These are phyloP conservation scores for Laticauda laticaudata DNA, from an alignment of 2,113 vertebrate species.

Conservation along the genomic window DNA sequence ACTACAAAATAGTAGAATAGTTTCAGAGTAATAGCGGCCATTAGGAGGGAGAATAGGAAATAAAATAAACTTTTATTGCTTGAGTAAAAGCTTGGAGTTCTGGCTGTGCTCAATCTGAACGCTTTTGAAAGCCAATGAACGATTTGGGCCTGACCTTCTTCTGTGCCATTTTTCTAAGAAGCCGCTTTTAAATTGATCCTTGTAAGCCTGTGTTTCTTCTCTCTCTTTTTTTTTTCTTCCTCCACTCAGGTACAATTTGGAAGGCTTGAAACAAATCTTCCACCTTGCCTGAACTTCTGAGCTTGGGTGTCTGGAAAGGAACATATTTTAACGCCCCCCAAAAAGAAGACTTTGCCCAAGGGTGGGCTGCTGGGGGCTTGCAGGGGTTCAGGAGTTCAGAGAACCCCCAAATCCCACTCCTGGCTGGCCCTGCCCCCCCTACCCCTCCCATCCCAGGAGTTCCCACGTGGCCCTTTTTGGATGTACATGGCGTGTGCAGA, in stretches of 20 bases:
- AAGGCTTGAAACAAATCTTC: background rate
- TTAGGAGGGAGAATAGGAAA: conserved; percentile 39
- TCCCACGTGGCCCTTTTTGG: too few relatives aligned
- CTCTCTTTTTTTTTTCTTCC: background rate
- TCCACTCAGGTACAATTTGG: background rate
- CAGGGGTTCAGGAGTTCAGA: too few relatives aligned
- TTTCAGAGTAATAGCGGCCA: conserved; percentile 43
- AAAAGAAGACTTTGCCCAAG: background rate
- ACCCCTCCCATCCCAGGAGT: too few relatives aligned
- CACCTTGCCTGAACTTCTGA: conserved; percentile 8
- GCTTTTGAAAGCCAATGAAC: conserved; percentile 5
- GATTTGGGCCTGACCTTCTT: background rate
- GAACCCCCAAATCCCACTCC: too few relatives aligned
- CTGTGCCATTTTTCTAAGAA: background rate
- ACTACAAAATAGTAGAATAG: conserved; percentile 38
- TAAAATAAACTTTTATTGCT: conserved; percentile 46
- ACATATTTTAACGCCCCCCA: background rate
- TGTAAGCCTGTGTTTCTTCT: background rate
- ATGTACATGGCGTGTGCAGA: too few relatives aligned
- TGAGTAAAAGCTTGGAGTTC: conserved; percentile 35
- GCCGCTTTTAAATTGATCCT: background rate
- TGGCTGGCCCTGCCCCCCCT: too few relatives aligned
- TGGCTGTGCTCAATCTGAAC: conserved; percentile 9
- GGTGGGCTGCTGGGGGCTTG: too few relatives aligned
- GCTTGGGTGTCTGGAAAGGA: background rate